Base-by-base conservation (phyloP, 1,140 invertebrate species). In the Nomia melanderi region DNA sequence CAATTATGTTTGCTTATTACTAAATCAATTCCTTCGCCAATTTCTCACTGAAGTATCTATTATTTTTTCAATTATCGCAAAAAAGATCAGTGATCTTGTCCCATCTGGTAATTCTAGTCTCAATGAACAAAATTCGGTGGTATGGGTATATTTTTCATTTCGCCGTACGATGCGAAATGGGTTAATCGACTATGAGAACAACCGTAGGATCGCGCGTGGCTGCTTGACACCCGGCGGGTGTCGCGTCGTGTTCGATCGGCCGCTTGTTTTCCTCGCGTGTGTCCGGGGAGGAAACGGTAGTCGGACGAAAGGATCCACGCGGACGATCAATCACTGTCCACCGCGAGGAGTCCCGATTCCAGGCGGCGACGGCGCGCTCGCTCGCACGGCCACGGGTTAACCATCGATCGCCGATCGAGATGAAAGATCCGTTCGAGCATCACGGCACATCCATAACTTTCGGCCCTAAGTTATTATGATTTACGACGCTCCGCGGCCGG, bases 401-500 rank as follows among this genome's bases (percentile, higher is more conserved):
- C 56, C 75, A 70, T 70, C 76, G 69, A 73, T 78, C 76, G 70
- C 27, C 60, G 76, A 78, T 78, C 70, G 69, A 64, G 80, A 83
- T 78, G 81, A 83, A 82, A 82, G 81, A 83, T 80, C 72, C 81
- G 81, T 75, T 83, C 80, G 81, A 83, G 71, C 81, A 64, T 82
- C 81, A 78, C 69, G 80, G 59, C 80, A 71, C 81, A 72, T 82
- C 80, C 80, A 82, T 77, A 74, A 69, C 76, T 72, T 73, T 81
- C 69, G 77, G 64, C 75, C 72, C 62, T 44, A n/a, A 65, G 64
- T 82, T 69, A 81, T 78, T 83, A 83, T 83, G 81, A 83, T 83
- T 83, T 83, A 83, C 81, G 81, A 82, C 69, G 47, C 41, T 44
- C 29, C 25, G 57, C 71, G 79, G 59, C 33, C 69, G 53, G 76